Evolutionary conservation across 23 tunicate species (phyloP), one percentile per base, ranked within the genome.

Genomic region (Ciona savignyi): DNA sequence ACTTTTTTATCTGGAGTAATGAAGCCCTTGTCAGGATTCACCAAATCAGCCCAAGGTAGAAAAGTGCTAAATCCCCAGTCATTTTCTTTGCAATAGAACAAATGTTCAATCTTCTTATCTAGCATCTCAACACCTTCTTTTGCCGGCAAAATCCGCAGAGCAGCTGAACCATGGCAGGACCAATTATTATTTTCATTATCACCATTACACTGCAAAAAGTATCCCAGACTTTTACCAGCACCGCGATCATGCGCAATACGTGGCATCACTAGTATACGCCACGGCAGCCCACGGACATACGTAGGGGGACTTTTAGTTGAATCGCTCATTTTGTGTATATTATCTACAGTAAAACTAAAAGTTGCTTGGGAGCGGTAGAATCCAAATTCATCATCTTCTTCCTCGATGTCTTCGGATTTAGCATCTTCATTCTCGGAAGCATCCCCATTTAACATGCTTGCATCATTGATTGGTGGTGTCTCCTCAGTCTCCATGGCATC

Each of bases 121-220:
- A 86, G 23, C 76, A 81, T 67, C 56, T 86, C 93, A 27, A 74
- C 81, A 32, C 72, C 83, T 51, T 86, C 93, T 35, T 93, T 86
- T 0, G 93, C 88, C 34, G 98, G 93, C 32, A 93, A 35, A 60
- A 93, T 86, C 3, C 98, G 85, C 1, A 93, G 80, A 68, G 86
- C 88, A 35, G 98, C 98, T 15, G 98, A 66, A 34, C 93, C 98
- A 81, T 86, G 93, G 35, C 98, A 93, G 32, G 98, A 93, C 98
- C 98, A 93, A 11, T 88, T 73, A 48, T 76, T 86, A 6, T 93
- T 72, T 61, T 93, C 98, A 64, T 86, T 86, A 0, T 93, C 98
- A 11, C 93, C 93, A 78, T 93, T 93, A 70, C 98, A 86, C 78
- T 93, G 98, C 25, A 93, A 75, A 77, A 93, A 93, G 74, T 93